Conservation (phyloP, 1,140 invertebrate species). For the Contarinia nasturtii region DNA sequence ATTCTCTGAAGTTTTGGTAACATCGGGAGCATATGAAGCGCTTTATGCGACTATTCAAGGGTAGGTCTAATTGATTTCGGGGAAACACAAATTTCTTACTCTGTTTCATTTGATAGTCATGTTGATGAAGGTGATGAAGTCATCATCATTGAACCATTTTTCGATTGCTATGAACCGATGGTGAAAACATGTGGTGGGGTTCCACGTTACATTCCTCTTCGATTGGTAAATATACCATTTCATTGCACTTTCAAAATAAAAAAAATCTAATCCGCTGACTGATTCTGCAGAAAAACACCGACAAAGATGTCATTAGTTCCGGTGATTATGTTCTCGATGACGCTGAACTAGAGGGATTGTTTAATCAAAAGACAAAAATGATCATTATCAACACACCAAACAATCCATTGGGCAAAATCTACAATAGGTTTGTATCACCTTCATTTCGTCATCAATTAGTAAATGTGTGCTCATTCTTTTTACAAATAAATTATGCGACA, state of each 20-base stretch:
- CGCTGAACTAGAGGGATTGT: slow-evolving; percentile 61
- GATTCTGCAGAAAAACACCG: not conserved
- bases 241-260: too few species aligned
- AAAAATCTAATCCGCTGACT: slow-evolving; percentile 51
- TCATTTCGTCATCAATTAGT: too few species aligned
- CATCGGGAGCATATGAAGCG: slow-evolving; percentile 85
- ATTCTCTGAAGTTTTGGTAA: slow-evolving; percentile 69
- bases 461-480: too few species aligned
- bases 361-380: slow-evolving; percentile 82
- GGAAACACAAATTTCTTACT: too few species aligned
- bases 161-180: slow-evolving; percentile 96
- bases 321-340: slow-evolving; percentile 80
- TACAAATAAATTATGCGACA: too few species aligned
- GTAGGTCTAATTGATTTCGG: too few species aligned
- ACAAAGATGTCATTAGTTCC: slow-evolving; percentile 32
- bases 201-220: slow-evolving; percentile 72
- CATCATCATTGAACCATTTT: slow-evolving; percentile 96
- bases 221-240: slow-evolving; percentile 36
- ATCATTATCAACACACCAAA: slow-evolving; percentile 93
- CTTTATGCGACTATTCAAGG: slow-evolving; percentile 69
- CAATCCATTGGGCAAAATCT: slow-evolving; percentile 89
- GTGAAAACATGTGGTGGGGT: slow-evolving; percentile 70
- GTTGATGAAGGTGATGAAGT: slow-evolving; percentile 76
- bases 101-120: slow-evolving; percentile 23
- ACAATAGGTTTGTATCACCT: slow-evolving; percentile 13